Conservation (phyloP, 2,797 vertebrate species). For the Enteromius radiatus region DNA sequence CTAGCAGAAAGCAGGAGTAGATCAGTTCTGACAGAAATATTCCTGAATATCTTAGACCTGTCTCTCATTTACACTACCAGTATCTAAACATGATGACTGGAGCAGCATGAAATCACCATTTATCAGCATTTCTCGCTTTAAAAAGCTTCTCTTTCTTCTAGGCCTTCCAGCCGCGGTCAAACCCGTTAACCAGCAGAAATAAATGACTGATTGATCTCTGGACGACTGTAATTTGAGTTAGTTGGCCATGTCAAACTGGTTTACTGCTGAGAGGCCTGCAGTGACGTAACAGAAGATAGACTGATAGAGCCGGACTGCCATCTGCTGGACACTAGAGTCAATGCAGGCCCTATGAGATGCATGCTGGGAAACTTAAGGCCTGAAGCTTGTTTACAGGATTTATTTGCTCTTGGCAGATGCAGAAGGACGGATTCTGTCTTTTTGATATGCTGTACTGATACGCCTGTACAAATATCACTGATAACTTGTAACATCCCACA, state of each 20-base stretch:
- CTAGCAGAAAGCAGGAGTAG: not conserved
- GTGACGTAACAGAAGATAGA: slow-evolving; percentile 48
- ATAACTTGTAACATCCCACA: not conserved
- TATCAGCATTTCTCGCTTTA: not conserved
- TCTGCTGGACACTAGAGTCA: slow-evolving; percentile 66
- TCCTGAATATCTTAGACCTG: not conserved
- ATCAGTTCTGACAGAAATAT: not conserved
- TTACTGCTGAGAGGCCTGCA: slow-evolving; percentile 73
- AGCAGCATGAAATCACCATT: not conserved
- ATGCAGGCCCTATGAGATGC: not conserved
- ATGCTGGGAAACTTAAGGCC: not conserved
- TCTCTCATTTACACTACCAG: not conserved
- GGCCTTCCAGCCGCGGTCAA: not conserved
- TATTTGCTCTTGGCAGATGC: not conserved
- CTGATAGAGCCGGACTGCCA: slow-evolving; percentile 65
- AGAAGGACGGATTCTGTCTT: not conserved
- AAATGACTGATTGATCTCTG: slow-evolving; percentile 25
- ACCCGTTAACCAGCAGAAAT: not conserved
- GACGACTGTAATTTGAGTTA: slow-evolving; percentile 67
- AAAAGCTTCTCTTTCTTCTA: not conserved
- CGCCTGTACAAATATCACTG: not conserved
- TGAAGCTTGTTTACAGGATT: not conserved
- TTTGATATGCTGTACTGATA: not conserved
- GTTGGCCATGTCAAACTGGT: slow-evolving; percentile 65
- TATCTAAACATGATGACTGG: not conserved